Base-by-base conservation (phyloP, 37 sponge, comb jelly and placozoan genomes). In the Oscarella lobularis region DNA sequence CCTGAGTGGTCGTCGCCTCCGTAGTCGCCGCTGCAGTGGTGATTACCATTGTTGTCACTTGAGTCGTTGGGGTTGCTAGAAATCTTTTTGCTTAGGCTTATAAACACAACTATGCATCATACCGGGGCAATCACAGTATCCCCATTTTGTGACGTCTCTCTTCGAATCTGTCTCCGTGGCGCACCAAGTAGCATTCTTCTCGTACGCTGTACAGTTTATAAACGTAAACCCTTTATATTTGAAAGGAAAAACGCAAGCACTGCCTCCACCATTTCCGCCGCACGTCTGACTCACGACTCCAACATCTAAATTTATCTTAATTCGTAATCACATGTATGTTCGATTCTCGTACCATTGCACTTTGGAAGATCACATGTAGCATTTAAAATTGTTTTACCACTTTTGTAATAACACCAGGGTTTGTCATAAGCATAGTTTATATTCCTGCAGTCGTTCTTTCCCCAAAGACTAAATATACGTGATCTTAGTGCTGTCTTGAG, bases 271-370 rank as follows among this genome's bases (percentile, higher is more conserved):
- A 48, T 48, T 20, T 20, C 60, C 60, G 20, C 60, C 60, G 20
- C 60, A 48, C 20, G 60, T 48, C 20, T 48, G 60, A 48, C 14
- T 48, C 9, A 48, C 20, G 60, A 48, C 60, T 27, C 14, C 14
- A 48, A 48, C 60, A 48, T 48, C 60, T 48, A 20, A 27, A 27
- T 27, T 48, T 48, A 48, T 48, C 20, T 48, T 27, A 48, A 48
- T 20, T 48, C 60, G 60, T 20, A 27, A 27, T 48, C 9, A 9
- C 9, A 48, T 48, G 20, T 27, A 27, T 48, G 20, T 48, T 48
- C 60, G 9, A 48, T n/a, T n/a, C n/a, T n/a, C n/a, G n/a, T 48
- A 48, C 60, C 60, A 48, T 48, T 48, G 60, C 60, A 48, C 20
- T 48, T 48, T 20, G 60, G 60, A 48, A 48, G 9, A 48, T 48